Conservation (phyloP, 2,113 vertebrate species). For the Hemibagrus wyckioides region DNA sequence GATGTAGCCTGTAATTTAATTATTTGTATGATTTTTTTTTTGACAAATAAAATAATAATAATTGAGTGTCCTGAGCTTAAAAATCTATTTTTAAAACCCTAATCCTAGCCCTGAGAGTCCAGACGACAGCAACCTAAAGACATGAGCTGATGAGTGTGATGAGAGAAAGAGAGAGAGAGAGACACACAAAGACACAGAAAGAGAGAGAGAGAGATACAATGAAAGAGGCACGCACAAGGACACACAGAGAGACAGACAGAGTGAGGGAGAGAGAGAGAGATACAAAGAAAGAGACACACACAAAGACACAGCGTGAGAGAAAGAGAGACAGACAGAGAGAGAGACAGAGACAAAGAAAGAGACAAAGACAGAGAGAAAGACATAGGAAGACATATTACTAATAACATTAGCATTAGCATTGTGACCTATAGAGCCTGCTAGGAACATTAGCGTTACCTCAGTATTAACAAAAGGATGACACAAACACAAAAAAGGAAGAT, state of each 20-base stretch:
- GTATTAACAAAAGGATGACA: background rate
- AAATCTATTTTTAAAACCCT: background rate
- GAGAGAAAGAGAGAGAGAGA: background rate
- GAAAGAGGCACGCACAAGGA: too few relatives aligned
- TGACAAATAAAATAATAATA: background rate
- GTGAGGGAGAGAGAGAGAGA: background rate
- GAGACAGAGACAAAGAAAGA: background rate
- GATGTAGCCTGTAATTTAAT: background rate
- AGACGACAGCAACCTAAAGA: background rate
- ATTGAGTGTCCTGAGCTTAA: background rate
- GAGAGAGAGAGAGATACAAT: background rate
- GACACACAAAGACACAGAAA: too few relatives aligned
- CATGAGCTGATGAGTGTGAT: background rate
- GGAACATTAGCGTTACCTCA: background rate
- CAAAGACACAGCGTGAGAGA: too few relatives aligned
- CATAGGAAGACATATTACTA: background rate
- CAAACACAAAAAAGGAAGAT: background rate
- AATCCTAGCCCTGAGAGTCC: background rate
- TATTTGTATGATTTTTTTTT: background rate
- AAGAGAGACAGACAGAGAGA: too few relatives aligned
- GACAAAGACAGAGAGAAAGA: too few relatives aligned
- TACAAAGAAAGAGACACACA: too few relatives aligned
- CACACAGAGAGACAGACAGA: background rate
- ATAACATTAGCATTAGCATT: background rate
- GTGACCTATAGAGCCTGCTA: background rate